Evolutionary conservation across 2,888 invertebrate genomes (phyloP).

Genomic region (Dermolepida albohirtum): DNA sequence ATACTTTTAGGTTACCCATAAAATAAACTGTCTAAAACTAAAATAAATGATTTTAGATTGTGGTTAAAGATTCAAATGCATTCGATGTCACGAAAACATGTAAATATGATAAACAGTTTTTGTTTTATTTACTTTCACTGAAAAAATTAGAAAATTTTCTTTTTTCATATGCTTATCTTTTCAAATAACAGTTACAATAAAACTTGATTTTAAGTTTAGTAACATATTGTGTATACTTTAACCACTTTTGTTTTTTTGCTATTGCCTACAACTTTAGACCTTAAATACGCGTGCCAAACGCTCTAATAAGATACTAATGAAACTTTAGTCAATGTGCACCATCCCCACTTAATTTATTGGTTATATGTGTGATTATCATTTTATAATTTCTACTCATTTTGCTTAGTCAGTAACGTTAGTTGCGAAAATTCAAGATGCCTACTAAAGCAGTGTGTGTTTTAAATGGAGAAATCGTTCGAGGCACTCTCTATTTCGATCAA

Average conservation of each 20-base stretch:
- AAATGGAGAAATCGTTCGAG: slow-evolving; percentile 82
- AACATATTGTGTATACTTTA: slow-evolving; percentile 1
- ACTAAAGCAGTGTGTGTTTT: slow-evolving; percentile 88
- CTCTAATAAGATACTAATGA: background rate
- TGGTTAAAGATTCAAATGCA: slow-evolving; percentile 3
- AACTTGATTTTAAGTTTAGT: background rate
- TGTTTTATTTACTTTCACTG: too few species aligned
- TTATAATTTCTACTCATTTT: slow-evolving; percentile 19
- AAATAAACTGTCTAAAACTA: slow-evolving; percentile 13
- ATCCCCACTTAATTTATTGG: slow-evolving; percentile 25
- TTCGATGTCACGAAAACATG: too few species aligned
- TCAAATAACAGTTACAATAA: background rate
- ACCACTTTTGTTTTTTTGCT: slow-evolving; percentile 4
- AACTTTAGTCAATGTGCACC: slow-evolving; percentile 29
- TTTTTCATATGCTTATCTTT: too few species aligned
- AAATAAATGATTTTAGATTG: background rate
- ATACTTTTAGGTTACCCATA: slow-evolving; percentile 14
- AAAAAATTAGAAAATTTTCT: too few species aligned
- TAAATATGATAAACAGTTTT: too few species aligned
- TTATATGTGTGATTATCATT: slow-evolving; percentile 13
- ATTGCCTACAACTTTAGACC: slow-evolving; percentile 10
- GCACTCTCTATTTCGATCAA: slow-evolving; percentile 85
- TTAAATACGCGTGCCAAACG: slow-evolving; percentile 2
- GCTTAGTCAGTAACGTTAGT: slow-evolving; percentile 24
- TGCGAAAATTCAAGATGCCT: slow-evolving; percentile 64